phyloP scores from a whole-genome alignment of 2,113 vertebrate genomes.

The Copsychus sechellarum region DNA sequence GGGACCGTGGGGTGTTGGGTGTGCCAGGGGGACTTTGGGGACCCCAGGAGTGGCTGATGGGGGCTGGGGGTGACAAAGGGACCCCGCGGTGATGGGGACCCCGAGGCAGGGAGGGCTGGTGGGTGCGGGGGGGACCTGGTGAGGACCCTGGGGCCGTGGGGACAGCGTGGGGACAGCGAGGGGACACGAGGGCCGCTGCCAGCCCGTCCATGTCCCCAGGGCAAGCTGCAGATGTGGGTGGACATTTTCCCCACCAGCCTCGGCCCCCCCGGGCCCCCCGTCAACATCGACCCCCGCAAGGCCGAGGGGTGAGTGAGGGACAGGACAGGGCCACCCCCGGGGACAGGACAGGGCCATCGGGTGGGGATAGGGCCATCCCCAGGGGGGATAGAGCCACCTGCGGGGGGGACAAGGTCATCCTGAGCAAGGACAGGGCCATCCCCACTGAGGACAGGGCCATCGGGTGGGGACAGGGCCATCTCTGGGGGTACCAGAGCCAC shows the following conservation, averaged over 20 bases:
- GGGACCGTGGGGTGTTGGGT: no score
- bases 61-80: not conserved
- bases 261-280: constrained; percentile 62
- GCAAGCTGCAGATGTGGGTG: constrained; percentile 81
- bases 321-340: not conserved
- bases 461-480: not conserved
- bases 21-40: no score
- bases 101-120: not conserved
- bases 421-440: not conserved
- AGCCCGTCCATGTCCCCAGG: constrained; percentile 21
- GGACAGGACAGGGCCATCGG: not conserved
- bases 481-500: no score
- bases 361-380: no score
- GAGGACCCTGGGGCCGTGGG: no score
- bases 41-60: no score
- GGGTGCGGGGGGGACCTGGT: no score
- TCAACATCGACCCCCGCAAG: constrained; percentile 67
- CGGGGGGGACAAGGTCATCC: not conserved
- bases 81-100: rapidly evolving
- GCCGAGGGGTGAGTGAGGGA: constrained; percentile 67
- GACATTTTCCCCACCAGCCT: constrained; percentile 74
- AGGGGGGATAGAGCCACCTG: not conserved
- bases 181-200: rapidly evolving
- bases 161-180: not conserved
- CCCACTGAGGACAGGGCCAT: not conserved